A percentile compares a stretch with the other conserved stretches of the same genome.
phyloP scores from a whole-genome alignment of 2,797 vertebrate species.

The Mallotus villosus region DNA sequence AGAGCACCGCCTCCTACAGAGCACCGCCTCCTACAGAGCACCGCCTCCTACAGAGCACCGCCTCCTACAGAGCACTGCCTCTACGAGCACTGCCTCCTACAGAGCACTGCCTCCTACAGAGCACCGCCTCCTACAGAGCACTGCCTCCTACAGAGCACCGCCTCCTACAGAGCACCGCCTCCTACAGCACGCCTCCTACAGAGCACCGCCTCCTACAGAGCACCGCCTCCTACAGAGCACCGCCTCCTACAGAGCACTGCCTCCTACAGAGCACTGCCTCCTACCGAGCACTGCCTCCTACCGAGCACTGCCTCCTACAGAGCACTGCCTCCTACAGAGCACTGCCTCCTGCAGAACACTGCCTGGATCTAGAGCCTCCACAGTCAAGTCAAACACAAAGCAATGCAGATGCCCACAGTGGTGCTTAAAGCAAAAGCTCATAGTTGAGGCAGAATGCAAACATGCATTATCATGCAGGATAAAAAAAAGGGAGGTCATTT shows the following conservation, averaged over 20 bases:
- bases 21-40: too few relatives aligned
- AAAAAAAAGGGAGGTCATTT: background rate
- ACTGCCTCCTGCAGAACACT: constrained; percentile 41
- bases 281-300: constrained; percentile 36
- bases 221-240: constrained; percentile 42
- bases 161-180: too few relatives aligned
- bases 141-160: too few relatives aligned
- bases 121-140: too few relatives aligned
- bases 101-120: too few relatives aligned
- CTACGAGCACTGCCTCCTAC: too few relatives aligned
- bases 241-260: constrained; percentile 46
- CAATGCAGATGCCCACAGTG: constrained; percentile 12
- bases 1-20: too few relatives aligned
- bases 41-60: too few relatives aligned
- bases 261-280: constrained; percentile 43
- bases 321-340: constrained; percentile 38
- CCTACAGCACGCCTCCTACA: too few relatives aligned
- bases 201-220: constrained; percentile 37
- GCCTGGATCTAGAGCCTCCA: constrained; percentile 29
- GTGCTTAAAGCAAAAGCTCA: background rate
- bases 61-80: too few relatives aligned
- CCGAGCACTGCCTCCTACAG: constrained; percentile 37
- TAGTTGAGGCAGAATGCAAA: background rate
- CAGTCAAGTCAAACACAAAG: constrained; percentile 24
- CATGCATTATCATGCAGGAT: background rate